A percentile compares a stretch with the other conserved stretches of the same genome.
Conservation (phyloP, 2,888 invertebrate species). For the Drosophila tanythrix region DNA sequence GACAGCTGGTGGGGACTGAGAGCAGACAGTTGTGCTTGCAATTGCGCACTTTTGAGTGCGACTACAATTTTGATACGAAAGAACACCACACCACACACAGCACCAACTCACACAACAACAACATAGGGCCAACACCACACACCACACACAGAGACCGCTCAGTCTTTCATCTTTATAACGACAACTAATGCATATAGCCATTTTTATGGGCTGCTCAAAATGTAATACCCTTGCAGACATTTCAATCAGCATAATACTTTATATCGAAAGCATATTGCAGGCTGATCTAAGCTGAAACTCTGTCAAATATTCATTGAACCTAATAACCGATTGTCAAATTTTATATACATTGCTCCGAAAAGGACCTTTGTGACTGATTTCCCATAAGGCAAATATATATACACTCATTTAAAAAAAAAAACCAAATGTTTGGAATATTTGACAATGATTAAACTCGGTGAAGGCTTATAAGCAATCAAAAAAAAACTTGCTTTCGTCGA, state of each 20-base stretch:
- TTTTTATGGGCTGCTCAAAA: background rate
- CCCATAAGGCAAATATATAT: background rate
- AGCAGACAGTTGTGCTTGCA: conserved; percentile 72
- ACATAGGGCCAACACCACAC: conserved; percentile 1
- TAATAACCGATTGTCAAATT: background rate
- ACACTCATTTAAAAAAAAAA: background rate
- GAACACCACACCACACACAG: conserved; percentile 26
- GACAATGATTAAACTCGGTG: background rate
- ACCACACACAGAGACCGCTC: conserved; percentile 53
- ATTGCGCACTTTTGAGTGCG: conserved; percentile 77
- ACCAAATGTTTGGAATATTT: background rate
- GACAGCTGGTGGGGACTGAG: conserved; percentile 49
- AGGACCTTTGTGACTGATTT: background rate
- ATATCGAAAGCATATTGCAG: background rate
- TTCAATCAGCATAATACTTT: background rate
- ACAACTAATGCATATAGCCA: background rate
- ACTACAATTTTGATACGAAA: conserved; percentile 63
- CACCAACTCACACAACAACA: conserved; percentile 14
- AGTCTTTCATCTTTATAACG: conserved; percentile 46
- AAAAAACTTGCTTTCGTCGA: background rate
- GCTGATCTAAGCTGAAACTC: background rate
- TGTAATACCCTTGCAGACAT: conserved; percentile 2
- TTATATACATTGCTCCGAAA: background rate
- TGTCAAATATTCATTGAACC: background rate
- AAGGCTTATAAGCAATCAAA: background rate